Evolutionary conservation across 2,797 vertebrate genomes (phyloP).

Genomic region (Gymnopithys bicolor): DNA sequence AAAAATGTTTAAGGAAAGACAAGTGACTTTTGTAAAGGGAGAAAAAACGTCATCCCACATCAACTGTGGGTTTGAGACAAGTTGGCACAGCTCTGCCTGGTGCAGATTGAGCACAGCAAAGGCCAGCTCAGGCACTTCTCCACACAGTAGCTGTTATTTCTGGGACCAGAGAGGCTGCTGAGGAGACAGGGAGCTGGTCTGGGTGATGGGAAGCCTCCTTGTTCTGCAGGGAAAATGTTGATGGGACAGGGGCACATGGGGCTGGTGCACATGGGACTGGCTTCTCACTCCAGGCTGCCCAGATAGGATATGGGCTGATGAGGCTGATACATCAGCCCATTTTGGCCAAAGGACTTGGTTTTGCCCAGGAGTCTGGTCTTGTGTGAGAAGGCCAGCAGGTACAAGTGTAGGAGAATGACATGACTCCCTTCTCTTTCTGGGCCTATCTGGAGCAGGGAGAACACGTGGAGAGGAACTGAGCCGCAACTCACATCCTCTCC

Average conservation of each 20-base stretch:
- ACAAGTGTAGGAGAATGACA: not conserved
- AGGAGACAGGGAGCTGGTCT: not conserved
- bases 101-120: fast-evolving
- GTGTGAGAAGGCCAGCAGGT: fast-evolving
- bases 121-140: not conserved
- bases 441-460: not conserved
- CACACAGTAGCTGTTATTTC: not conserved
- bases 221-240: no score
- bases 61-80: not conserved
- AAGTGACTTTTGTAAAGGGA: not conserved
- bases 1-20: not conserved
- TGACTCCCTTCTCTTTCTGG: not conserved
- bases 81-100: fast-evolving
- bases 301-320: not conserved
- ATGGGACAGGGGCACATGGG: not conserved
- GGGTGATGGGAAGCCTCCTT: fast-evolving
- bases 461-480: fast-evolving
- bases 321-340: not conserved
- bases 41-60: not conserved
- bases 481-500: not conserved
- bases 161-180: not conserved
- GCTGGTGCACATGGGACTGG: not conserved
- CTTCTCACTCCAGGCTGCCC: not conserved
- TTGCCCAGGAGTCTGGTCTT: not conserved
- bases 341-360: not conserved